A percentile compares a stretch with the other conserved stretches of the same genome.
Conservation (phyloP, 2,797 vertebrate species). For the Hyperoplus lanceolatus region DNA sequence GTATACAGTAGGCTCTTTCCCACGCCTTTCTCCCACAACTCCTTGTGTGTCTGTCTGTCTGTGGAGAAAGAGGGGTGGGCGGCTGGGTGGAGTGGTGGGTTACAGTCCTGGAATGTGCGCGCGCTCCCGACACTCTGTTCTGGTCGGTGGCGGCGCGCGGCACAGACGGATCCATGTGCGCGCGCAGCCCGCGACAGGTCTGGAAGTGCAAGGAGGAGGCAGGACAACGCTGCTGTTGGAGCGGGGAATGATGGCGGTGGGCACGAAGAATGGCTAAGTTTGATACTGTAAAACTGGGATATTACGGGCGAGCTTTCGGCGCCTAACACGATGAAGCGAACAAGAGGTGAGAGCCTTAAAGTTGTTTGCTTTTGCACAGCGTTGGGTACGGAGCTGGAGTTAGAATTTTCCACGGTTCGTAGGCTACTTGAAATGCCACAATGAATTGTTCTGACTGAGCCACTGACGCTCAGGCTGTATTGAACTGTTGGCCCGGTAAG, state of each 20-base stretch:
- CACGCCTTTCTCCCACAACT: slow-evolving; percentile 68
- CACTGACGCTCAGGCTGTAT: slow-evolving; percentile 12
- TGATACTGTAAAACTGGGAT: slow-evolving; percentile 62
- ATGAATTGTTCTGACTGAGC: slow-evolving; percentile 64
- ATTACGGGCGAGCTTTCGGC: slow-evolving; percentile 47
- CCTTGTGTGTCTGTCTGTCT: slow-evolving; percentile 21
- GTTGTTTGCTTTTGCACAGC: slow-evolving; percentile 27
- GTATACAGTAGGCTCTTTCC: slow-evolving; percentile 64
- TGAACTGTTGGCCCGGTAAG: slow-evolving; percentile 35
- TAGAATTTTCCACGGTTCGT: slow-evolving; percentile 38
- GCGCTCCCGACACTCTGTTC: slow-evolving; percentile 69
- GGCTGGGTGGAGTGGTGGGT: slow-evolving; percentile 65
- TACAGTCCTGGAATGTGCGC: slow-evolving; percentile 86
- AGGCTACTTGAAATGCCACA: slow-evolving; percentile 60
- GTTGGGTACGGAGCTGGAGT: not conserved
- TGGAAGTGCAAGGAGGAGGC: slow-evolving; percentile 71
- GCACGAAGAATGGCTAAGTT: slow-evolving; percentile 80
- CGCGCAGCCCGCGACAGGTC: slow-evolving; percentile 83
- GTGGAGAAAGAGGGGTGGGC: slow-evolving; percentile 45
- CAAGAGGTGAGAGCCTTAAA: slow-evolving; percentile 71
- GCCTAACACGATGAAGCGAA: slow-evolving; percentile 56
- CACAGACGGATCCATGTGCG: slow-evolving; percentile 49
- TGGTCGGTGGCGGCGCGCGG: slow-evolving; percentile 46
- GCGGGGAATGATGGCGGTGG: slow-evolving; percentile 84
- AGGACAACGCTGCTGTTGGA: slow-evolving; percentile 74